phyloP scores from a whole-genome alignment of 1,140 invertebrate species.

The Leptopilina boulardi region DNA sequence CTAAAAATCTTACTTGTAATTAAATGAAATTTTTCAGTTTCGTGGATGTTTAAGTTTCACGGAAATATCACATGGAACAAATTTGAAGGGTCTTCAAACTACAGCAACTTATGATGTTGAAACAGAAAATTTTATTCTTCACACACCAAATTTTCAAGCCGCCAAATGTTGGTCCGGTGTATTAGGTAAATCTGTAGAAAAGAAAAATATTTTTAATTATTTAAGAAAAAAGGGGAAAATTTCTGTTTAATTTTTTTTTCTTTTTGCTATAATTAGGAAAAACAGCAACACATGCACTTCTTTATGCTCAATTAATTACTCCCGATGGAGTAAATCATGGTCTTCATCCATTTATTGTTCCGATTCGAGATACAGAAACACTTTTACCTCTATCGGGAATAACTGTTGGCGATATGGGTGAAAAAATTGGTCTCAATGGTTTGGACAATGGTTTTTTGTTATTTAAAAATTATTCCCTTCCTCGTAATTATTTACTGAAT shows the following conservation, averaged over 20 bases:
- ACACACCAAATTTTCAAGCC: conserved; percentile 94
- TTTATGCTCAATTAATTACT: conserved; percentile 88
- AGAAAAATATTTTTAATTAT: not conserved
- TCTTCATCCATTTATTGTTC: conserved; percentile 89
- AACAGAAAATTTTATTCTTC: conserved; percentile 89
- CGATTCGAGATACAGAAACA: conserved; percentile 85
- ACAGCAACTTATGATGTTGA: conserved; percentile 89
- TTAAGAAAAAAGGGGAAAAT: too few relatives aligned
- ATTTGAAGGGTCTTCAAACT: conserved; percentile 92
- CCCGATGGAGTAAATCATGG: conserved; percentile 87
- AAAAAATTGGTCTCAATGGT: conserved; percentile 92
- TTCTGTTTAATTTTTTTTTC: not conserved
- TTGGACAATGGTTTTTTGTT: conserved; percentile 94
- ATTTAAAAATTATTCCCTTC: conserved; percentile 91
- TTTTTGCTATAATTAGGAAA: conserved; percentile 78
- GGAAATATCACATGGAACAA: conserved; percentile 94
- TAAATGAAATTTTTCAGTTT: conserved; percentile 71
- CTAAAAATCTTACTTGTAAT: not conserved
- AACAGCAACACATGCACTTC: conserved; percentile 88
- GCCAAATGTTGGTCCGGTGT: conserved; percentile 96
- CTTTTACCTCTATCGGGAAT: conserved; percentile 83
- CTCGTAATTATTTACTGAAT: conserved; percentile 89
- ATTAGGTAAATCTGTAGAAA: conserved; percentile 79
- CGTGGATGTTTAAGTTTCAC: conserved; percentile 92
- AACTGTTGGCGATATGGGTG: conserved; percentile 89